phyloP scores from a whole-genome alignment of 2,113 vertebrate genomes.

The Pristiophorus japonicus region DNA sequence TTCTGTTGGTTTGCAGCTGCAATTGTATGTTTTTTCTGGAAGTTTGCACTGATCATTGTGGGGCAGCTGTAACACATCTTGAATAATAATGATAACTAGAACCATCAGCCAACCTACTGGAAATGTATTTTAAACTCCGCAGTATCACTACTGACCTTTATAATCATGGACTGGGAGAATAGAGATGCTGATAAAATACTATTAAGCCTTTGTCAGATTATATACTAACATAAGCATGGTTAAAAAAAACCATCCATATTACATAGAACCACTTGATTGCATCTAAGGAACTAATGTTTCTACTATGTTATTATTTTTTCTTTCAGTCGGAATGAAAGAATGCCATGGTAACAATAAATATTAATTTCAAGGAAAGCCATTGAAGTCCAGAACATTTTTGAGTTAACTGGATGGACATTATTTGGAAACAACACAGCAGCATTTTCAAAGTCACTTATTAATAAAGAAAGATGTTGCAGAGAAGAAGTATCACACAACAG shows the following conservation, averaged over 20 bases:
- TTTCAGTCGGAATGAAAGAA: neutral
- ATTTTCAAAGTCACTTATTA: neutral
- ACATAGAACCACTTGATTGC: neutral
- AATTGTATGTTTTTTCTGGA: neutral
- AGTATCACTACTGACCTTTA: neutral
- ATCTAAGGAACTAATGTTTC: neutral
- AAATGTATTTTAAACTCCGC: neutral
- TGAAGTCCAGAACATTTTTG: neutral
- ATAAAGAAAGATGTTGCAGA: neutral
- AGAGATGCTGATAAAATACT: neutral
- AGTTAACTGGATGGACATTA: neutral
- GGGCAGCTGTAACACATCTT: neutral
- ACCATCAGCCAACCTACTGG: neutral
- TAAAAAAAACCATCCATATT: neutral
- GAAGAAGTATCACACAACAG: neutral
- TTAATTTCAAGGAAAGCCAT: neutral
- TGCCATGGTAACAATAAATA: neutral
- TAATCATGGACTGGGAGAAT: neutral
- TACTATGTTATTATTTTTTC: neutral
- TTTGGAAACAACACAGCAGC: neutral
- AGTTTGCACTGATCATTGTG: neutral
- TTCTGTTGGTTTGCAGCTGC: neutral
- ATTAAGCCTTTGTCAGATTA: neutral
- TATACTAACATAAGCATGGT: neutral
- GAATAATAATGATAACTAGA: conserved; percentile 1